Evolutionary conservation across 1,140 invertebrate species (phyloP).

Genomic region (Scaptomyza montana): DNA sequence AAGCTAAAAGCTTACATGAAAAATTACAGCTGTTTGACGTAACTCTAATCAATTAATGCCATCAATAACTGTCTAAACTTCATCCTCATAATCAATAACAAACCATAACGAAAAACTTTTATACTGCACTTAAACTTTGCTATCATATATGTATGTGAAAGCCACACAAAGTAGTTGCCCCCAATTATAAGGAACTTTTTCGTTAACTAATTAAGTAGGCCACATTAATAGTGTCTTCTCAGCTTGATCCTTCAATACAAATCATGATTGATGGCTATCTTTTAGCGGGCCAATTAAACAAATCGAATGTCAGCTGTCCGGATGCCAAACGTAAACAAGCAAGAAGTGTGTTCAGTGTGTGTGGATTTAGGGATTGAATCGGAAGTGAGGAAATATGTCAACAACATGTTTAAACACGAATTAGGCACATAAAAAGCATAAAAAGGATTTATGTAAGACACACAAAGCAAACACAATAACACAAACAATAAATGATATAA

Average conservation of each 20-base stretch:
- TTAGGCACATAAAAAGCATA: conserved; percentile 76
- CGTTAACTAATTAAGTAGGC: conserved; percentile 55
- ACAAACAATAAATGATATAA: conserved; percentile 37
- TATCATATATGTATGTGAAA: neutral
- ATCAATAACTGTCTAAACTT: neutral
- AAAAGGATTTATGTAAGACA: conserved; percentile 74
- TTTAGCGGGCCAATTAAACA: conserved; percentile 77
- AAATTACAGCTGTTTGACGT: neutral
- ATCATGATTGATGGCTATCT: conserved; percentile 73
- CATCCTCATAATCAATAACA: neutral
- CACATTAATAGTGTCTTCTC: conserved; percentile 31
- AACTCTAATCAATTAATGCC: neutral
- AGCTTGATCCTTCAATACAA: conserved; percentile 9
- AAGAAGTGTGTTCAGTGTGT: neutral
- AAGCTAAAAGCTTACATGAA: neutral
- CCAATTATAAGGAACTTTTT: conserved; percentile 25
- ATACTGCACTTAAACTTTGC: neutral
- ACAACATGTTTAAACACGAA: conserved; percentile 80
- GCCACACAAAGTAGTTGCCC: conserved; percentile 17
- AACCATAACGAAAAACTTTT: conserved; percentile 2
- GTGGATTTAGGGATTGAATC: conserved; percentile 17
- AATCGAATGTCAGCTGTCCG: conserved; percentile 67
- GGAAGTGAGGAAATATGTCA: conserved; percentile 59
- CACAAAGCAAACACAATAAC: conserved; percentile 61
- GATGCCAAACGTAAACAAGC: conserved; percentile 25